These are phyloP conservation scores for Ormyrus labotus DNA, from an alignment of 2,888 invertebrate species.

Conservation along the genomic window DNA sequence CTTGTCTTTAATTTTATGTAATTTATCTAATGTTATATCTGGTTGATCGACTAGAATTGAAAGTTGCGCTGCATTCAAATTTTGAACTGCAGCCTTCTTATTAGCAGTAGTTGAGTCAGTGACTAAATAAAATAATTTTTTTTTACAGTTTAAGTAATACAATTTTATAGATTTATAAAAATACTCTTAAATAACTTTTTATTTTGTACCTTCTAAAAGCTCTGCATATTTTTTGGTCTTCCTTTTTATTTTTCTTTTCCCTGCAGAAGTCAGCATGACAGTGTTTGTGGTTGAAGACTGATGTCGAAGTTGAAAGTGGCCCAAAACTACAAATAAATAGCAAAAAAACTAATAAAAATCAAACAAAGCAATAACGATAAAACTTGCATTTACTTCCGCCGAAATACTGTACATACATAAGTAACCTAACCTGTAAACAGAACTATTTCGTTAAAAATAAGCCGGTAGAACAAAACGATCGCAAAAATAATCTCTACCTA, in stretches of 20 bases:
- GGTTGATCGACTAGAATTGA: conserved; percentile 81
- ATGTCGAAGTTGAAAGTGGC: conserved; percentile 59
- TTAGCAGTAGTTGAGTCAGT: conserved; percentile 81
- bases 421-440: background rate
- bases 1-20: conserved; percentile 45
- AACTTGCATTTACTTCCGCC: background rate
- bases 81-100: conserved; percentile 82
- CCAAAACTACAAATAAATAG: conserved; percentile 54
- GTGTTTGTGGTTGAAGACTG: conserved; percentile 64
- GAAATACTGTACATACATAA: background rate
- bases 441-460: background rate
- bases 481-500: background rate
- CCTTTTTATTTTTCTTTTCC: conserved; percentile 77
- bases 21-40: conserved; percentile 78
- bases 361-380: background rate
- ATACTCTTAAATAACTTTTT: background rate
- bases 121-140: conserved; percentile 75
- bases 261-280: conserved; percentile 68
- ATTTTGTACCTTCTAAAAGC: conserved; percentile 80
- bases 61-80: conserved; percentile 82
- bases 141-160: background rate
- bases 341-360: background rate
- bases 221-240: conserved; percentile 80
- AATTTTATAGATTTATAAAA: background rate
- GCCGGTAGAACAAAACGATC: background rate